These are phyloP conservation scores for Drosophila mimica DNA, from an alignment of 2,888 invertebrate species.

Conservation along the genomic window DNA sequence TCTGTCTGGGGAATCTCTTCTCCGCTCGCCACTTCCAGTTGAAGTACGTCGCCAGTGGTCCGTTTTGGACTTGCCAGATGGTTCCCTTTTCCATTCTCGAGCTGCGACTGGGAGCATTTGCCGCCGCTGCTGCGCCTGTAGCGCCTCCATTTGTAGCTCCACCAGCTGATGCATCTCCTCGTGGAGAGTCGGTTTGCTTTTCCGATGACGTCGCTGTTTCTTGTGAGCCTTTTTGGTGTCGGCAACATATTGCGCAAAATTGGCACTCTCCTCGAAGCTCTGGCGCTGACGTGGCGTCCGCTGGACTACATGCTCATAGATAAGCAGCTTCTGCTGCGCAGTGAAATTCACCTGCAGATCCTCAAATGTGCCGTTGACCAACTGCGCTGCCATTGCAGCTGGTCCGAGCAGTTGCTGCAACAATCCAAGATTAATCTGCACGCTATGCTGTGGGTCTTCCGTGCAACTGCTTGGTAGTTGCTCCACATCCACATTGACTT, in stretches of 20 bases:
- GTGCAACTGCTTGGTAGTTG: conserved; percentile 34
- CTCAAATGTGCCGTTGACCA: conserved; percentile 57
- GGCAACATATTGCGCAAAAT: conserved; percentile 81
- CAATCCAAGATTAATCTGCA: conserved; percentile 23
- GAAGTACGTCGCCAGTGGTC: background rate
- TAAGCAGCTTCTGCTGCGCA: conserved; percentile 66
- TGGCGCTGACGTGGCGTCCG: conserved; percentile 36
- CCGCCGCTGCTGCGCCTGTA: conserved; percentile 37
- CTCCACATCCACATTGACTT: background rate
- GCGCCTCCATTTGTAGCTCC: conserved; percentile 83
- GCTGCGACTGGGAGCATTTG: background rate
- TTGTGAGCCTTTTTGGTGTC: conserved; percentile 75
- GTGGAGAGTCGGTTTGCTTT: conserved; percentile 80
- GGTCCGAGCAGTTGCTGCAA: conserved; percentile 53
- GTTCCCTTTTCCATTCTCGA: background rate
- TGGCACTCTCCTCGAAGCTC: conserved; percentile 49
- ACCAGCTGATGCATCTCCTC: conserved; percentile 83
- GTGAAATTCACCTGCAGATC: conserved; percentile 75
- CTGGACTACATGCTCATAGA: conserved; percentile 79
- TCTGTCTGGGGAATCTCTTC: background rate
- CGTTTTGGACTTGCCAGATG: background rate
- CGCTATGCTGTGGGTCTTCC: conserved; percentile 11
- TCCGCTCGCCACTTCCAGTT: background rate
- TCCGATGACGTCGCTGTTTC: conserved; percentile 76
- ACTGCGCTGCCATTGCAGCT: background rate